phyloP scores from a whole-genome alignment of 2,797 vertebrate genomes.

The Acipenser oxyrinchus region DNA sequence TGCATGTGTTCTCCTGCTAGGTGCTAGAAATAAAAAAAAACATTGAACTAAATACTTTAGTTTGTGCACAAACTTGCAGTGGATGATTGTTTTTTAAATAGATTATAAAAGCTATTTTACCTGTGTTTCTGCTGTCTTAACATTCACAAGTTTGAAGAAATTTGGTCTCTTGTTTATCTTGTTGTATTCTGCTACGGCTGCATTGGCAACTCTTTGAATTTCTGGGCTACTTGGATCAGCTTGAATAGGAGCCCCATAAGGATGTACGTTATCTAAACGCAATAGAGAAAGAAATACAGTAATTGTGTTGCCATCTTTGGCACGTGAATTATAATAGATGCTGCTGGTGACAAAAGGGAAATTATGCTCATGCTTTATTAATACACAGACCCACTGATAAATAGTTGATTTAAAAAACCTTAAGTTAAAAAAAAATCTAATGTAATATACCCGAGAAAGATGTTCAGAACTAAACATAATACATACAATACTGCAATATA shows the following conservation, averaged over 20 bases:
- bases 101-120: slow-evolving; percentile 12
- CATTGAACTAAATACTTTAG: not conserved
- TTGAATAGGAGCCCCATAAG: slow-evolving; percentile 22
- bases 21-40: too few species aligned
- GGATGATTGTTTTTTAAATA: not conserved
- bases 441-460: too few species aligned
- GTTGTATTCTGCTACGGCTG: slow-evolving; percentile 32
- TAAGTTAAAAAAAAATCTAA: too few species aligned
- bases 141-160: slow-evolving; percentile 30
- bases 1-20: too few species aligned
- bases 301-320: too few species aligned
- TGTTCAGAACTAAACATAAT: too few species aligned
- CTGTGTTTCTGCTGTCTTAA: slow-evolving; percentile 33
- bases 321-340: too few species aligned
- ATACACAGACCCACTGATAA: too few species aligned
- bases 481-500: too few species aligned
- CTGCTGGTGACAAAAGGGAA: too few species aligned
- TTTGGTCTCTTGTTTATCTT: slow-evolving; percentile 25
- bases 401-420: too few species aligned
- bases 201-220: slow-evolving; percentile 22
- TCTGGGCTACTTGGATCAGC: slow-evolving; percentile 11
- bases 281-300: not conserved
- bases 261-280: slow-evolving; percentile 17
- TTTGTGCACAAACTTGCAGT: not conserved
- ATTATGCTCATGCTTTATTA: too few species aligned